phyloP scores from a whole-genome alignment of 2,113 vertebrate genomes.

The Myrmophylax atrothorax region DNA sequence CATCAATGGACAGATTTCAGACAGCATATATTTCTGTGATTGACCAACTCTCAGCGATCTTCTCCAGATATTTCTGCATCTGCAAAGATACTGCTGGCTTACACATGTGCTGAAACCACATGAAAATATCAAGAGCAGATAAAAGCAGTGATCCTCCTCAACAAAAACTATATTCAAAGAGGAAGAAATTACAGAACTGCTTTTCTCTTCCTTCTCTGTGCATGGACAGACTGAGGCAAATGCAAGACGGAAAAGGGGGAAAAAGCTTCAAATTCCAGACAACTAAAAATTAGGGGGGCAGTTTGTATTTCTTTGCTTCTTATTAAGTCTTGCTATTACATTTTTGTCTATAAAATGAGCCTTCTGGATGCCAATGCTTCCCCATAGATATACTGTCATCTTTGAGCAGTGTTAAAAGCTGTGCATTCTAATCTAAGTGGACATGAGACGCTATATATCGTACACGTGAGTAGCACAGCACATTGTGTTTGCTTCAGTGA shows the following conservation, averaged over 20 bases:
- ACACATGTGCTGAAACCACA: not conserved
- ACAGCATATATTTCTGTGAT: constrained; percentile 33
- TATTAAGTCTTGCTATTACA: constrained; percentile 54
- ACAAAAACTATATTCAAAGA: not conserved
- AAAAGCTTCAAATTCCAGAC: constrained; percentile 18
- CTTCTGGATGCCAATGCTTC: constrained; percentile 86
- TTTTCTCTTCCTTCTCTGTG: not conserved
- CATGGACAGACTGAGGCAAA: not conserved
- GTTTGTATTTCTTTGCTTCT: not conserved
- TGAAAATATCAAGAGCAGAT: not conserved
- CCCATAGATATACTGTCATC: constrained; percentile 89
- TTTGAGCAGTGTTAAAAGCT: constrained; percentile 81
- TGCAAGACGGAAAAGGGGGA: not conserved
- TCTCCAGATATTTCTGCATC: not conserved
- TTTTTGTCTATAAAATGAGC: constrained; percentile 75
- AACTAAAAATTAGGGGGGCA: not conserved
- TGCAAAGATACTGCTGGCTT: not conserved
- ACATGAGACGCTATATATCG: constrained; percentile 77
- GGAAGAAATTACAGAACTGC: not conserved
- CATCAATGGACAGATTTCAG: not conserved
- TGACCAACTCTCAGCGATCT: constrained; percentile 9
- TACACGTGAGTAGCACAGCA: constrained; percentile 47
- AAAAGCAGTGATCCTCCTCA: not conserved
- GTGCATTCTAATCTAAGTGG: constrained; percentile 85
- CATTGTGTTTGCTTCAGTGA: constrained; percentile 62